A percentile compares a stretch with the other conserved stretches of the same genome.
Conservation (phyloP, 2,113 vertebrate genomes). For the Lanius collurio region DNA sequence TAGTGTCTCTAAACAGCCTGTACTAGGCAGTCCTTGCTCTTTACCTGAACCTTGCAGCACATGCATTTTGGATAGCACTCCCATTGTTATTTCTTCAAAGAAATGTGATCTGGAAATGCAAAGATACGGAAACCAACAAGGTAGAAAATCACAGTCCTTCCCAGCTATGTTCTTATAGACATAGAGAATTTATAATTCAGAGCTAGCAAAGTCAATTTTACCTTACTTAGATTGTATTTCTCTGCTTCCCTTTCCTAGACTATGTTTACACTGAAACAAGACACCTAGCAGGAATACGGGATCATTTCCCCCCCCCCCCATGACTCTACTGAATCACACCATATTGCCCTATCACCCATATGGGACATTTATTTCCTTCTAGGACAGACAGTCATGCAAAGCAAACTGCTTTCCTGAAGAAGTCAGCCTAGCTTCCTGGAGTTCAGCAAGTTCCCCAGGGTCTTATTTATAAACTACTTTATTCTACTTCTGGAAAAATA, state of each 20-base stretch:
- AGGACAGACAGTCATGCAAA: not conserved
- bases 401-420: not conserved
- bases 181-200: not conserved
- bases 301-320: not conserved
- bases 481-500: not conserved
- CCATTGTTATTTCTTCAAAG: not conserved
- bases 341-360: not conserved
- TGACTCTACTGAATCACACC: not conserved
- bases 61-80: not conserved
- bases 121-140: not conserved
- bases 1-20: not conserved
- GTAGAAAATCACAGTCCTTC: not conserved
- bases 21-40: not conserved
- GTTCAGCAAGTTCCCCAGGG: not conserved
- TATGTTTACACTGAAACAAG: not conserved
- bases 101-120: not conserved
- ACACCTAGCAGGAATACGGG: not conserved
- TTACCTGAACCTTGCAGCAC: not conserved
- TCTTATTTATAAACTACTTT: not conserved
- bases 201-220: not conserved
- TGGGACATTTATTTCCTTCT: not conserved
- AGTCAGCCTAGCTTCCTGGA: not conserved
- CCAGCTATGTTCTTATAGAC: not conserved
- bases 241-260: not conserved
- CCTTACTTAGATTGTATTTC: not conserved